A percentile compares a stretch with the other conserved stretches of the same genome.
Conservation (phyloP, 1,140 invertebrate species). For the Drosophila tropicalis region DNA sequence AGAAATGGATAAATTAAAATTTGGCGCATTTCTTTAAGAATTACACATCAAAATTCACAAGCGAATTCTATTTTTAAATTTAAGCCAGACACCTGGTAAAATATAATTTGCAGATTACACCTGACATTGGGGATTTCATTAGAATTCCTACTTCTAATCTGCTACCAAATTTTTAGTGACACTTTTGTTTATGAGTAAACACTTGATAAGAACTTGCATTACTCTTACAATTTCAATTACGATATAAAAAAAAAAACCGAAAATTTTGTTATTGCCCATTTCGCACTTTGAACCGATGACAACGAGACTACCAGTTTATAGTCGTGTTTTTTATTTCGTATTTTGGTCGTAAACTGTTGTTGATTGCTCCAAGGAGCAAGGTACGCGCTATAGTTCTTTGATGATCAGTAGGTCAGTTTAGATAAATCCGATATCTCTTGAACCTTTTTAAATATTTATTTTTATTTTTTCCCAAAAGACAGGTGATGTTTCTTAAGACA, state of each 20-base stretch:
- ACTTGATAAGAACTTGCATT: slow-evolving; percentile 2
- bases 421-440: no score
- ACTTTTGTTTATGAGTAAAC: not conserved
- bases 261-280: not conserved
- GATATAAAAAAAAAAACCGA: not conserved
- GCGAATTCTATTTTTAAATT: not conserved
- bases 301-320: not conserved
- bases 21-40: not conserved
- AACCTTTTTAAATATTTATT: no score
- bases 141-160: not conserved
- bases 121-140: not conserved
- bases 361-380: not conserved
- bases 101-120: not conserved
- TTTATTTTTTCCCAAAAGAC: no score
- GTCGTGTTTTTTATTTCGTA: not conserved
- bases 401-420: not conserved
- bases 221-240: not conserved
- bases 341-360: not conserved
- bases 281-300: not conserved
- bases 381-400: not conserved
- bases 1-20: no score
- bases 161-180: slow-evolving; percentile 2
- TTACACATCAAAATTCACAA: not conserved
- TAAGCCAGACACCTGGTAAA: not conserved
- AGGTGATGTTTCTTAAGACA: no score